Percentiles rank a stretch among this genome's conserved stretches.
Evolutionary conservation across 2,797 vertebrate species (phyloP).

Genomic region (Trematomus bernacchii): DNA sequence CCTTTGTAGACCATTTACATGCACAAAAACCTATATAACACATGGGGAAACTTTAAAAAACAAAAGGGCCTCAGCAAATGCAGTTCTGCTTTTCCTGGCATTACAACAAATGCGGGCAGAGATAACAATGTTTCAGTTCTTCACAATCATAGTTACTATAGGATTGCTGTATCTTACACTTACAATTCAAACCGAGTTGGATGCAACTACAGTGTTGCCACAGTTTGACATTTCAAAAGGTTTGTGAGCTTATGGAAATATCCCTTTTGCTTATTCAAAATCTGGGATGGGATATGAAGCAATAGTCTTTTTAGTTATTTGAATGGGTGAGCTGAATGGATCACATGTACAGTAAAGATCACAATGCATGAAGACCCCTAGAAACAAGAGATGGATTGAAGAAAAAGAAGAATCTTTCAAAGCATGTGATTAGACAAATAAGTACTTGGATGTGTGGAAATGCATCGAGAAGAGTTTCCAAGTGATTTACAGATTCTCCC

Average conservation of each 20-base stretch:
- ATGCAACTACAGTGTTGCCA: background rate
- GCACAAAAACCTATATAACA: no score
- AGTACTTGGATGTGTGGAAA: slow-evolving; percentile 47
- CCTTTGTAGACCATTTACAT: no score
- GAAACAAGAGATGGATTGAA: background rate
- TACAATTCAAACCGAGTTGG: background rate
- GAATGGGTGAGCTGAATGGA: background rate
- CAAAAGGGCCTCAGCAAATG: no score
- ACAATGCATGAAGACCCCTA: background rate
- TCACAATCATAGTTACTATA: background rate
- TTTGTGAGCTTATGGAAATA: background rate
- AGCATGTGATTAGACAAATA: slow-evolving; percentile 37
- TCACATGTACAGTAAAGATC: background rate
- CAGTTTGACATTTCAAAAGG: background rate
- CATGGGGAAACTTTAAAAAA: no score
- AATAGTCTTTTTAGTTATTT: background rate
- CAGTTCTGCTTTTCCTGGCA: no score
- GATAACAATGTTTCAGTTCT: background rate
- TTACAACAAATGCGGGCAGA: background rate
- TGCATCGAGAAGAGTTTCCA: slow-evolving; percentile 35
- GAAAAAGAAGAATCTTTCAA: slow-evolving; percentile 12
- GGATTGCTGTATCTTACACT: background rate
- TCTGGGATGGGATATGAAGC: background rate
- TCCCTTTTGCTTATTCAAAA: background rate
- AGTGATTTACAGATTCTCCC: slow-evolving; percentile 58